phyloP scores from a whole-genome alignment of 1,140 invertebrate species.

The Trichonephila inaurata region DNA sequence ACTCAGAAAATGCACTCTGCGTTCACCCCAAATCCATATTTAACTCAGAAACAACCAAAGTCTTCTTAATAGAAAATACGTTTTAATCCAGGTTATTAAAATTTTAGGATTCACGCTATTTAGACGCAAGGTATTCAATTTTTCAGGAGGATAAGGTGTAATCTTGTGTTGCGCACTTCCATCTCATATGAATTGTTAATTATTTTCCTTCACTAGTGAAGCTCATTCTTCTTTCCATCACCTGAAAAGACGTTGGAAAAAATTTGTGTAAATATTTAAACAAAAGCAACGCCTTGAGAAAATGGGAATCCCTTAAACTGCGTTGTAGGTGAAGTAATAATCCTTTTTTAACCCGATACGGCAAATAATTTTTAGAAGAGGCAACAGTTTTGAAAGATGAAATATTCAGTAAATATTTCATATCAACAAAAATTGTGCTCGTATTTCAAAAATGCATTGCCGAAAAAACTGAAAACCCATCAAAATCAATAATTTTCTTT shows the following conservation, averaged over 20 bases:
- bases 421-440: no score
- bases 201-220: background rate
- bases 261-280: background rate
- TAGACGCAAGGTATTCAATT: background rate
- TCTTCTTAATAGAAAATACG: background rate
- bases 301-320: background rate
- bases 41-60: background rate
- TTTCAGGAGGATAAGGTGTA: slow-evolving; percentile 26
- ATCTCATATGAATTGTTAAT: slow-evolving; percentile 42
- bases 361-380: background rate
- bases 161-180: background rate
- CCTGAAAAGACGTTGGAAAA: background rate
- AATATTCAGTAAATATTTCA: background rate
- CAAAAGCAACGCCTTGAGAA: background rate
- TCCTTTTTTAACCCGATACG: background rate
- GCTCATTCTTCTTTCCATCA: background rate
- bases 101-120: slow-evolving; percentile 27
- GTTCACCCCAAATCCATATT: background rate
- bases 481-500: background rate
- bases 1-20: background rate
- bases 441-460: background rate
- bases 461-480: background rate
- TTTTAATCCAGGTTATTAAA: slow-evolving; percentile 52
- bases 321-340: background rate
- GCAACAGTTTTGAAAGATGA: background rate